Evolutionary conservation across 2,888 invertebrate species (phyloP).

Genomic region (Dromius quadrimaculatus): DNA sequence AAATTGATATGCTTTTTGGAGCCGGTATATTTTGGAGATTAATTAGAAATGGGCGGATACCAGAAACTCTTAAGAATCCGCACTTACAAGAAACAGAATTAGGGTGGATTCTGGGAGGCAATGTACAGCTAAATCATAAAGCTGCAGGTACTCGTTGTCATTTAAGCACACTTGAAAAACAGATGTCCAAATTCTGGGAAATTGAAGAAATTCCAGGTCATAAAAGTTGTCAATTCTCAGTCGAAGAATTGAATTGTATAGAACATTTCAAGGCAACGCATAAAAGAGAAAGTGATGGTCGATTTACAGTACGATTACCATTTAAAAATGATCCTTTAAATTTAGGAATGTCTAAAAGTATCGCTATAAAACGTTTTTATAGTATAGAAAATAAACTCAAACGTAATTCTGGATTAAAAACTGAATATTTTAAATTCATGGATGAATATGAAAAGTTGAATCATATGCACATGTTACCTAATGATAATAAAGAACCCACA

Average conservation of each 20-base stretch:
- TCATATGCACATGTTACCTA: too few species aligned
- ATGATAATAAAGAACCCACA: too few species aligned
- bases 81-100: constrained; percentile 12
- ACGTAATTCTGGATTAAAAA: neutral
- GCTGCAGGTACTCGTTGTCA: neutral
- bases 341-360: constrained; percentile 1
- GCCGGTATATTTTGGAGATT: constrained; percentile 22
- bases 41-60: neutral
- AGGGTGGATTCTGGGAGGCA: constrained; percentile 13
- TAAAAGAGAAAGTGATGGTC: too few species aligned
- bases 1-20: constrained; percentile 13
- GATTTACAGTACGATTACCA: neutral
- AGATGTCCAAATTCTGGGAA: constrained; percentile 14
- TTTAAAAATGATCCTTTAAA: neutral
- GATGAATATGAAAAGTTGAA: too few species aligned
- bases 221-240: neutral
- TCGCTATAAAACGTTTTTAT: neutral
- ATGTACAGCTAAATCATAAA: neutral
- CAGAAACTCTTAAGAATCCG: neutral
- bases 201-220: neutral
- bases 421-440: neutral
- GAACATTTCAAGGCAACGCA: neutral
- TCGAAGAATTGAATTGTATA: constrained; percentile 6
- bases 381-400: constrained; percentile 2
- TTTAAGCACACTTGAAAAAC: constrained; percentile 10